A percentile compares a stretch with the other conserved stretches of the same genome.
Evolutionary conservation across 1,140 invertebrate genomes (phyloP).

Genomic region (Drosophila orosa): DNA sequence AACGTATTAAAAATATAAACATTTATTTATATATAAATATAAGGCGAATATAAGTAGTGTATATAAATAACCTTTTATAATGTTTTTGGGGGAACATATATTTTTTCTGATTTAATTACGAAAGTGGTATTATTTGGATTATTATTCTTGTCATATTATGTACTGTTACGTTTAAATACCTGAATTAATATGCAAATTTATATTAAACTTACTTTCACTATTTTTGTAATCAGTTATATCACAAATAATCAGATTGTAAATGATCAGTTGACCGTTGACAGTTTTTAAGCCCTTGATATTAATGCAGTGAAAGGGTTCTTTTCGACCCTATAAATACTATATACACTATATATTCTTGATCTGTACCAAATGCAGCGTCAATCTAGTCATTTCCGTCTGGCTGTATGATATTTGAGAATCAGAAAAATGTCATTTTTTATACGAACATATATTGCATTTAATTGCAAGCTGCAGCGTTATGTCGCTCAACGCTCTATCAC

Average conservation of each 20-base stretch:
- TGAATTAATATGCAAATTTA: too few species aligned
- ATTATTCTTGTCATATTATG: not conserved
- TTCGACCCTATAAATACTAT: too few species aligned
- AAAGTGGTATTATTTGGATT: not conserved
- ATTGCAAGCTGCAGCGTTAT: too few species aligned
- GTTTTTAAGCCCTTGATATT: not conserved
- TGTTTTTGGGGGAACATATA: not conserved
- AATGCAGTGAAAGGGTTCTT: too few species aligned
- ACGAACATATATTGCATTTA: too few species aligned
- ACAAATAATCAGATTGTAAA: not conserved
- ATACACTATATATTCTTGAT: too few species aligned
- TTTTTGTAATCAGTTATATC: not conserved
- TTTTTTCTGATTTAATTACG: not conserved
- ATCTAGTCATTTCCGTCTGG: too few species aligned
- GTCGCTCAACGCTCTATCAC: not conserved
- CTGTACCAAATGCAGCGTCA: too few species aligned
- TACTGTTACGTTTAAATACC: not conserved
- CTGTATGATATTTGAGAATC: too few species aligned
- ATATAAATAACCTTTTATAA: slow-evolving; percentile 2
- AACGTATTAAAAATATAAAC: slow-evolving; percentile 44
- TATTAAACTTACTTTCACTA: not conserved
- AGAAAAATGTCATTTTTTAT: too few species aligned
- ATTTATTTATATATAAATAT: slow-evolving; percentile 24
- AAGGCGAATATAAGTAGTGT: not conserved
- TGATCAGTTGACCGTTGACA: not conserved